A percentile compares a stretch with the other conserved stretches of the same genome.
Conservation (phyloP, 1,140 invertebrate genomes). For the Drosophila yakuba region DNA sequence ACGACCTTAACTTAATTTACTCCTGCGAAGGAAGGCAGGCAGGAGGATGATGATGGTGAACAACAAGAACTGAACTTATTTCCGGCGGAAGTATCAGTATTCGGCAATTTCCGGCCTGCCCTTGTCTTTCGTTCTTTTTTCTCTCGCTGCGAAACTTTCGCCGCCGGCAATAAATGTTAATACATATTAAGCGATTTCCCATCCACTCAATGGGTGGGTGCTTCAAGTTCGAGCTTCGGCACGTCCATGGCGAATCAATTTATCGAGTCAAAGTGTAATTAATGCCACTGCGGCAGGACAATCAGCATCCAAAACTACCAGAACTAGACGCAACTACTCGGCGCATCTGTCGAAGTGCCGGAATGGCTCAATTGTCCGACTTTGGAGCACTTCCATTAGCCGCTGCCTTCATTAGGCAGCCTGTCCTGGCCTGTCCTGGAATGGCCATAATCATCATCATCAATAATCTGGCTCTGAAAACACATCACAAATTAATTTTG, state of each 20-base stretch:
- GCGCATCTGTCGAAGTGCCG: not conserved
- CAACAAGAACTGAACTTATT: conserved; percentile 78
- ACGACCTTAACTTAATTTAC: conserved; percentile 52
- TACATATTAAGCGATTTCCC: conserved; percentile 71
- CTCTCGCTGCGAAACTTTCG: conserved; percentile 19
- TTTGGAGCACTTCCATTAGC: conserved; percentile 35
- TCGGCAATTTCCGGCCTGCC: conserved; percentile 72
- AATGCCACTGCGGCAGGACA: conserved; percentile 29
- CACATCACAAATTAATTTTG: conserved; percentile 75
- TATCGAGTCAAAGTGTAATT: conserved; percentile 45
- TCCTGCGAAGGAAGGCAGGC: conserved; percentile 8
- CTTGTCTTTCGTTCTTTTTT: conserved; percentile 32
- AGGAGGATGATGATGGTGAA: no score
- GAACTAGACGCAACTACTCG: conserved; percentile 36
- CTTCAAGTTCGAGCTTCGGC: not conserved
- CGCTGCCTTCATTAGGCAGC: conserved; percentile 30
- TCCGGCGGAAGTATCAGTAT: conserved; percentile 78
- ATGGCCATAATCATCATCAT: conserved; percentile 60
- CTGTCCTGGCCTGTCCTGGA: not conserved
- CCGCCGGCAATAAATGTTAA: conserved; percentile 72
- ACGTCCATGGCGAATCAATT: conserved; percentile 48
- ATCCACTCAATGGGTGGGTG: conserved; percentile 7
- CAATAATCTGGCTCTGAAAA: conserved; percentile 66
- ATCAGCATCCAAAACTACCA: conserved; percentile 1
- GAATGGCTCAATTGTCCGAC: conserved; percentile 17